A percentile compares a stretch with the other conserved stretches of the same genome.
phyloP scores from a whole-genome alignment of 1,140 invertebrate species.

The Ostrea denselamellosa region DNA sequence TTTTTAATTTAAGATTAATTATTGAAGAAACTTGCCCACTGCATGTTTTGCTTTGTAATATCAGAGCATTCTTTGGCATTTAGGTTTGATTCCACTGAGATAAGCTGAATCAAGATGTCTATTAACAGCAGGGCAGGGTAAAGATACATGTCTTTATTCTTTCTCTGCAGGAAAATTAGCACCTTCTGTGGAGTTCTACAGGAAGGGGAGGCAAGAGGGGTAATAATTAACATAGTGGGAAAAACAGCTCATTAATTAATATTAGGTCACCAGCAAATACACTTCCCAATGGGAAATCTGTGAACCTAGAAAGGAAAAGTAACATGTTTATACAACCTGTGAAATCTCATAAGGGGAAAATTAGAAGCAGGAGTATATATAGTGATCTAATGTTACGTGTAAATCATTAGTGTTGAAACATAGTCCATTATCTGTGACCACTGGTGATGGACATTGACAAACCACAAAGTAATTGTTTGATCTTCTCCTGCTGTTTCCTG shows the following conservation, averaged over 20 bases:
- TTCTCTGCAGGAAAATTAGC: slow-evolving; percentile 7
- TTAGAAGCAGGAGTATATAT: neutral
- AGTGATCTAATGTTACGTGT: neutral
- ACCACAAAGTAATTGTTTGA: neutral
- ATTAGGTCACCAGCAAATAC: neutral
- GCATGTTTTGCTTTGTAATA: neutral
- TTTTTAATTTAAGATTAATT: too few species aligned
- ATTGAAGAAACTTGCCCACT: neutral
- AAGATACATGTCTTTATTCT: neutral
- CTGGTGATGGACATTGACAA: neutral
- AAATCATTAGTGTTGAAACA: slow-evolving; percentile 1
- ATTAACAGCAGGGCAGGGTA: neutral
- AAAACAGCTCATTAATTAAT: neutral
- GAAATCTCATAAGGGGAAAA: neutral
- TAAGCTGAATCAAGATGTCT: neutral
- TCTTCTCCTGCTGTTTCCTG: neutral
- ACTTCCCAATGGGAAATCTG: neutral
- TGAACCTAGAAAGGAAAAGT: neutral
- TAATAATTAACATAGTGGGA: neutral
- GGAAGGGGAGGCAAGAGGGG: neutral
- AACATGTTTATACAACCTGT: neutral
- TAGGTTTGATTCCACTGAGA: neutral
- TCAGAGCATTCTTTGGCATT: slow-evolving; percentile 12
- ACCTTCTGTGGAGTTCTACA: neutral
- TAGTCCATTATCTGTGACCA: neutral